Percentiles rank a stretch among this genome's conserved stretches.
phyloP scores from a whole-genome alignment of 2,113 vertebrate genomes.

The Balaeniceps rex region DNA sequence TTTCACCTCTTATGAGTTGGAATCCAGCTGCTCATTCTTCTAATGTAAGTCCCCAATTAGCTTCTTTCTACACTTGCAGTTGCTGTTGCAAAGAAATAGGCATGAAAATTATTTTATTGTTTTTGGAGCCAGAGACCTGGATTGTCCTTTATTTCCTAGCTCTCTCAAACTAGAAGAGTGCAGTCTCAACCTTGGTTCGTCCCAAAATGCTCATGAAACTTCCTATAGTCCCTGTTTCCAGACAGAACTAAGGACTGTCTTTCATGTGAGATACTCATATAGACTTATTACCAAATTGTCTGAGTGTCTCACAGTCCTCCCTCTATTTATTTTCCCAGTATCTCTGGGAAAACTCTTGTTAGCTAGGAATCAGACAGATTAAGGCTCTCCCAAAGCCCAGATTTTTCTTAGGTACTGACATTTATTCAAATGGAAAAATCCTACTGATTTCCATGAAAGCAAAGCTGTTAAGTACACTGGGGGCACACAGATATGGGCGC shows the following conservation, averaged over 20 bases:
- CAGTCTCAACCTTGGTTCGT: background rate
- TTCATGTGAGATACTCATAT: background rate
- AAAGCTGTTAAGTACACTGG: background rate
- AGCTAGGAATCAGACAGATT: background rate
- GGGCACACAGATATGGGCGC: background rate
- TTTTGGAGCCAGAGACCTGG: background rate
- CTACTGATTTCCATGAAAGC: background rate
- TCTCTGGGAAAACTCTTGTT: background rate
- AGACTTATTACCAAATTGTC: background rate
- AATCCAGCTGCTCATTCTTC: background rate
- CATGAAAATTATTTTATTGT: background rate
- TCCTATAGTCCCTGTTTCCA: conserved; percentile 13
- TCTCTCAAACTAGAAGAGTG: background rate
- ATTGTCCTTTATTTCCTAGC: background rate
- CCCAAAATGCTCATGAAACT: conserved; percentile 24
- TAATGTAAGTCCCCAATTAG: background rate
- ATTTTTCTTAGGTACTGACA: background rate
- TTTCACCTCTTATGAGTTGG: background rate
- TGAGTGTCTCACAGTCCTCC: background rate
- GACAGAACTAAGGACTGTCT: background rate
- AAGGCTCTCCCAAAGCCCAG: background rate
- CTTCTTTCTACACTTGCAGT: background rate
- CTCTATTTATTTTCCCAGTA: background rate
- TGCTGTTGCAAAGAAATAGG: background rate
- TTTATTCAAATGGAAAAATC: background rate